phyloP scores from a whole-genome alignment of 2,797 vertebrate species.

The Echeneis naucrates region DNA sequence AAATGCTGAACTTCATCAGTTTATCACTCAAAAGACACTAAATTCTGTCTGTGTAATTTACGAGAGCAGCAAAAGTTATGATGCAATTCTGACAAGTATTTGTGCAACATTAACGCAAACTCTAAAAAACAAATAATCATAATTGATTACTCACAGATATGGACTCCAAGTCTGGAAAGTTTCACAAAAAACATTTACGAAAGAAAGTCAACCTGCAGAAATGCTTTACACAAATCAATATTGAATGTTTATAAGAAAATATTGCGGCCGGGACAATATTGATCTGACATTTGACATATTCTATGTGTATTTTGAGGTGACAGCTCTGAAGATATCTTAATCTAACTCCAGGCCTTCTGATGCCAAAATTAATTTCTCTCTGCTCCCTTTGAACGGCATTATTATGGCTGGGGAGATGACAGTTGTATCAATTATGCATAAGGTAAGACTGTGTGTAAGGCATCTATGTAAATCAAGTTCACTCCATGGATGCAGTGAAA shows the following conservation, averaged over 20 bases:
- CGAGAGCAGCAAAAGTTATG: background rate
- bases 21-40: background rate
- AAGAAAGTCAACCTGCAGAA: slow-evolving; percentile 25
- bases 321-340: slow-evolving; percentile 71
- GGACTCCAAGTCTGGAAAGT: background rate
- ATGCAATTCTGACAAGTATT: slow-evolving; percentile 11
- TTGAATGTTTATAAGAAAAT: slow-evolving; percentile 61
- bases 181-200: slow-evolving; percentile 3
- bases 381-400: slow-evolving; percentile 73
- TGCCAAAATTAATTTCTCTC: slow-evolving; percentile 75
- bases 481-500: slow-evolving; percentile 53
- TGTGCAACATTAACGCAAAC: slow-evolving; percentile 18
- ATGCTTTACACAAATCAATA: slow-evolving; percentile 58
- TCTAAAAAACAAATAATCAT: slow-evolving; percentile 2
- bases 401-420: slow-evolving; percentile 76
- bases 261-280: slow-evolving; percentile 53
- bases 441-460: slow-evolving; percentile 65
- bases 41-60: slow-evolving; percentile 10
- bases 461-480: slow-evolving; percentile 73
- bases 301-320: slow-evolving; percentile 68
- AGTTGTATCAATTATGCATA: slow-evolving; percentile 81
- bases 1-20: slow-evolving; percentile 41
- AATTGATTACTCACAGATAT: slow-evolving; percentile 23
- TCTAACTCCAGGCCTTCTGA: slow-evolving; percentile 73
- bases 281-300: slow-evolving; percentile 66